A percentile compares a stretch with the other conserved stretches of the same genome.
These are phyloP conservation scores for Strigamia transsilvanica DNA, from an alignment of 2,888 invertebrate species.

Conservation along the genomic window DNA sequence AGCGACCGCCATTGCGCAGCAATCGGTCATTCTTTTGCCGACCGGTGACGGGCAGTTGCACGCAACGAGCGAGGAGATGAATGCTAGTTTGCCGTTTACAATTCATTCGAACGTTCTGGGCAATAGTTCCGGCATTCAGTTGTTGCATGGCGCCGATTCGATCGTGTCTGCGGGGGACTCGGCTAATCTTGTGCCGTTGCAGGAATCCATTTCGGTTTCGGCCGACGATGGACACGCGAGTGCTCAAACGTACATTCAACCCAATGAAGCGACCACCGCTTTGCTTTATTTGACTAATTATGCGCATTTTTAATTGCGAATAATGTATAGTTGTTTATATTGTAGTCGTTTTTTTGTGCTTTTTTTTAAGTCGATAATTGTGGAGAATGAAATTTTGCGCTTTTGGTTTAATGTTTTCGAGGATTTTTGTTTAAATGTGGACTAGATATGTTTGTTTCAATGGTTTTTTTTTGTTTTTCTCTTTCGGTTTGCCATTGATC, in stretches of 20 bases:
- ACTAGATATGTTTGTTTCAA: too few relatives aligned
- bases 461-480: too few relatives aligned
- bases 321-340: not conserved
- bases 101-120: conserved; percentile 21
- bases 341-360: too few relatives aligned
- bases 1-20: conserved; percentile 7
- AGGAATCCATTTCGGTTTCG: conserved; percentile 51
- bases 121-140: not conserved
- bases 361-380: too few relatives aligned
- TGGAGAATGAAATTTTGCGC: too few relatives aligned
- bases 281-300: conserved; percentile 57
- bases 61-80: not conserved
- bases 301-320: conserved; percentile 54
- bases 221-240: conserved; percentile 50
- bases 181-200: conserved; percentile 51
- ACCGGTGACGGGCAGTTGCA: conserved; percentile 18
- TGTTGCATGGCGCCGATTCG: conserved; percentile 21
- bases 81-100: conserved; percentile 49
- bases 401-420: too few relatives aligned
- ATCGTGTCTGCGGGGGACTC: not conserved
- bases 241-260: conserved; percentile 54
- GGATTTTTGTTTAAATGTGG: too few relatives aligned
- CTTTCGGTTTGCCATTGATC: too few relatives aligned
- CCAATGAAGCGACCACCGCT: conserved; percentile 57
- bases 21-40: conserved; percentile 52